A percentile compares a stretch with the other conserved stretches of the same genome.
phyloP scores from a whole-genome alignment of 2,797 vertebrate genomes.

The Malurus splendens region DNA sequence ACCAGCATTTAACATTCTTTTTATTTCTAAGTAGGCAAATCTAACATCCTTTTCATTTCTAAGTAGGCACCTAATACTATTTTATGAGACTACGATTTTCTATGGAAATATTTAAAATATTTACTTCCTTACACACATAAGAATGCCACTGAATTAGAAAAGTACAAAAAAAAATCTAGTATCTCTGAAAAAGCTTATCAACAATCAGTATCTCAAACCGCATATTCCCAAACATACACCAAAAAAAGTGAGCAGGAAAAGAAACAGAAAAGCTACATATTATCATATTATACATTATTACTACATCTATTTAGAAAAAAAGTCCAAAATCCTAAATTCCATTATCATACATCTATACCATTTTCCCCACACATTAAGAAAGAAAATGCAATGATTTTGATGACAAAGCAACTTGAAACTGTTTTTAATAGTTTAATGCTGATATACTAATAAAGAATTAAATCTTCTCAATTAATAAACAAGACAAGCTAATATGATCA shows the following conservation, averaged over 20 bases:
- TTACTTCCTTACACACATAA: neutral
- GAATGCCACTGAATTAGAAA: neutral
- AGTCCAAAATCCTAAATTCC: neutral
- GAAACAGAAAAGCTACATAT: neutral
- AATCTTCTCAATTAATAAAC: neutral
- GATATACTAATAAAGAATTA: neutral
- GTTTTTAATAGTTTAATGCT: neutral
- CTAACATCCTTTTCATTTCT: neutral
- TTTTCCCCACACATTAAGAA: neutral
- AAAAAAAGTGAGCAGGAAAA: neutral
- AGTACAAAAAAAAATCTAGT: neutral
- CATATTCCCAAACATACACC: neutral
- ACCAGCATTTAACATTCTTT: neutral
- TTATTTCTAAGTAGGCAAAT: neutral
- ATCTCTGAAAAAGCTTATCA: neutral
- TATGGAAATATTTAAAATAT: neutral
- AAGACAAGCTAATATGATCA: neutral
- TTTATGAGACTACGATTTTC: neutral
- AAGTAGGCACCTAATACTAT: neutral
- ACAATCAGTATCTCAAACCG: neutral
- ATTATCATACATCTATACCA: neutral
- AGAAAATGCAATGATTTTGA: neutral
- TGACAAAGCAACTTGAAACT: neutral
- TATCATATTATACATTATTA: neutral
- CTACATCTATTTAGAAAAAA: neutral